Percentiles rank a stretch among this genome's conserved stretches.
These are phyloP conservation scores for Periplaneta americana DNA, from an alignment of 1,140 invertebrate species.

Conservation along the genomic window DNA sequence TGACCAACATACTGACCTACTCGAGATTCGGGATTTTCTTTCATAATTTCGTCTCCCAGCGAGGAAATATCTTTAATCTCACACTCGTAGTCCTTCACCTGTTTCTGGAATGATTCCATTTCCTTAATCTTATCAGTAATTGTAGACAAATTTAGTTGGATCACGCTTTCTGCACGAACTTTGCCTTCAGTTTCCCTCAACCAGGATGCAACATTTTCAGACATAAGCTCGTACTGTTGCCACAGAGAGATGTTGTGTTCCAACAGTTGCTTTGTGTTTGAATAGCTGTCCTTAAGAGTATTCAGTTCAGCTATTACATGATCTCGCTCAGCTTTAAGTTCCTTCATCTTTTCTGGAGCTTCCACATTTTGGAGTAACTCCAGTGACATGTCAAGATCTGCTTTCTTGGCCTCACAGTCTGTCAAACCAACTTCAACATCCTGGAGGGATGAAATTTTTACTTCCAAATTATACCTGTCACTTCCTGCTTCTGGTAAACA, in stretches of 20 bases:
- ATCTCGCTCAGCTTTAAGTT: constrained; percentile 55
- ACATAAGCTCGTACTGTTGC: constrained; percentile 70
- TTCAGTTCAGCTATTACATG: constrained; percentile 61
- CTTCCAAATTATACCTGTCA: constrained; percentile 88
- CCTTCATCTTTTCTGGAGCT: constrained; percentile 55
- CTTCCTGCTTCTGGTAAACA: constrained; percentile 80
- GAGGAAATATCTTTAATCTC: constrained; percentile 61
- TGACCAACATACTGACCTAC: constrained; percentile 74
- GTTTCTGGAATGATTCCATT: constrained; percentile 53
- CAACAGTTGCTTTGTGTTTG: constrained; percentile 61
- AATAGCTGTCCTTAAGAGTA: constrained; percentile 56
- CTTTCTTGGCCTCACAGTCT: constrained; percentile 58
- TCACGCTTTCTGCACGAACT: constrained; percentile 65
- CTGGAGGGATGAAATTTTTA: constrained; percentile 75
- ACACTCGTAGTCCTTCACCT: constrained; percentile 54
- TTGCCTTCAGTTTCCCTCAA: constrained; percentile 81
- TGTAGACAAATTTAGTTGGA: constrained; percentile 44
- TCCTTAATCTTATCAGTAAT: constrained; percentile 66
- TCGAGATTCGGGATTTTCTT: constrained; percentile 73
- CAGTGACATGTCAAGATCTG: constrained; percentile 60
- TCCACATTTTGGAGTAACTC: constrained; percentile 61
- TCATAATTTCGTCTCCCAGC: constrained; percentile 64
- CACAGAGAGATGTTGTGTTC: constrained; percentile 70
- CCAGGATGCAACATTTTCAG: constrained; percentile 74
- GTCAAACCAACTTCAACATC: constrained; percentile 68